A percentile compares a stretch with the other conserved stretches of the same genome.
Evolutionary conservation across 2,888 invertebrate species (phyloP).

Genomic region (Parascotia fuliginaria): DNA sequence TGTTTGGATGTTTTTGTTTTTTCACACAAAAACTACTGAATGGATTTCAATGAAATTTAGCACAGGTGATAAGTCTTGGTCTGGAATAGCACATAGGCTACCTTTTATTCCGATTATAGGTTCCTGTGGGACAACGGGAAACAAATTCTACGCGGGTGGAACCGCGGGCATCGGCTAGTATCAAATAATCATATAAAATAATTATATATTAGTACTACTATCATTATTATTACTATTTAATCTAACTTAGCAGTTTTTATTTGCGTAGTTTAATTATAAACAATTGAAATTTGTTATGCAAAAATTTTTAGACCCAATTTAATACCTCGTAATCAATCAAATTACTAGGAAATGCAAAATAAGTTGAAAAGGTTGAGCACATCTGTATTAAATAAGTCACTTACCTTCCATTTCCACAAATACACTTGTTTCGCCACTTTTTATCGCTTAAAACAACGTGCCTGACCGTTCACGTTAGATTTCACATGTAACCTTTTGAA

Average conservation of each 20-base stretch:
- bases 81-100: constrained; percentile 16
- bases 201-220: constrained; percentile 17
- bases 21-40: too few species aligned
- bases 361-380: constrained; percentile 34
- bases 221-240: constrained; percentile 21
- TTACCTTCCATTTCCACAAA: constrained; percentile 35
- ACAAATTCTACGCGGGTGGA: constrained; percentile 15
- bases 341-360: constrained; percentile 22
- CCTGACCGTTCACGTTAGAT: constrained; percentile 32
- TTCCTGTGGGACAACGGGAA: constrained; percentile 15
- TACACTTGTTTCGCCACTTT: constrained; percentile 34
- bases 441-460: constrained; percentile 27
- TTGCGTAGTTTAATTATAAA: constrained; percentile 22
- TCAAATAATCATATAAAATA: constrained; percentile 17
- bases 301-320: constrained; percentile 27
- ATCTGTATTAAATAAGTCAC: constrained; percentile 27
- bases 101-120: constrained; percentile 15
- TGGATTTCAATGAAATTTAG: too few species aligned
- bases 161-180: constrained; percentile 12
- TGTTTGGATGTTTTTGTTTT: constrained; percentile 17
- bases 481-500: constrained; percentile 29
- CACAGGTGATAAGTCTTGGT: constrained; percentile 18
- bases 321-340: constrained; percentile 25
- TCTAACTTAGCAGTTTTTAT: constrained; percentile 23
- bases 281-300: constrained; percentile 17